phyloP scores from a whole-genome alignment of 2,797 vertebrate species.

The Prunella strophiata region DNA sequence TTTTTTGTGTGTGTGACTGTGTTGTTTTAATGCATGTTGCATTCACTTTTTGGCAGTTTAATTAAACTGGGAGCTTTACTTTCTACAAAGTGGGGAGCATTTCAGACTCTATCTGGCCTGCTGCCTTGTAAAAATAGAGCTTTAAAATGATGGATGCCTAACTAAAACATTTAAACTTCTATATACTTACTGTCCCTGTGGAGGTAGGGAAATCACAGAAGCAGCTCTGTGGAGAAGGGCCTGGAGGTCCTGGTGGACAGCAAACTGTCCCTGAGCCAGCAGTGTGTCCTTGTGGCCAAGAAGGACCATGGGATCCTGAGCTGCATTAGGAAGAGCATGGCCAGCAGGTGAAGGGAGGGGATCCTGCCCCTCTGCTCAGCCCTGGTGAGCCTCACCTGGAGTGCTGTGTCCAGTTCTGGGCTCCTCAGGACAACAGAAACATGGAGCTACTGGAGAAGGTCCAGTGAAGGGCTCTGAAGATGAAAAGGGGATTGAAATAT shows the following conservation, averaged over 20 bases:
- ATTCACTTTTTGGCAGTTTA: not conserved
- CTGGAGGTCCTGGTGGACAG: accelerated
- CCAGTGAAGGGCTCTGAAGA: accelerated
- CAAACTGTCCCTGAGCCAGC: not conserved
- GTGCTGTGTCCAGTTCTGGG: not conserved
- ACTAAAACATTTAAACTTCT: not conserved
- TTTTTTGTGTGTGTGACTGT: not conserved
- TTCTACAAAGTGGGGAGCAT: not conserved
- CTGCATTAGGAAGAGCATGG: accelerated
- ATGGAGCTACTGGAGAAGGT: accelerated
- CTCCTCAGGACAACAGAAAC: accelerated
- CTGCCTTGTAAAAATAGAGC: not conserved
- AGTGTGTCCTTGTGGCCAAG: not conserved
- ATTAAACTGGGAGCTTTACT: not conserved
- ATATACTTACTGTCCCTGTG: not conserved
- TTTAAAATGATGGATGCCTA: not conserved
- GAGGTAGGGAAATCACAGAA: not conserved
- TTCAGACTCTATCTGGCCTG: not conserved
- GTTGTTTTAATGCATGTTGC: not conserved
- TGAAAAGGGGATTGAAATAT: not conserved
- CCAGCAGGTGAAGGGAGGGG: accelerated
- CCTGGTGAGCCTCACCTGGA: not conserved
- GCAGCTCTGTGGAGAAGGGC: not conserved
- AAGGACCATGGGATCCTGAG: accelerated
- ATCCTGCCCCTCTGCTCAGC: not conserved